Conservation (phyloP, 2,888 invertebrate genomes). For the Sarcophaga carnaria region DNA sequence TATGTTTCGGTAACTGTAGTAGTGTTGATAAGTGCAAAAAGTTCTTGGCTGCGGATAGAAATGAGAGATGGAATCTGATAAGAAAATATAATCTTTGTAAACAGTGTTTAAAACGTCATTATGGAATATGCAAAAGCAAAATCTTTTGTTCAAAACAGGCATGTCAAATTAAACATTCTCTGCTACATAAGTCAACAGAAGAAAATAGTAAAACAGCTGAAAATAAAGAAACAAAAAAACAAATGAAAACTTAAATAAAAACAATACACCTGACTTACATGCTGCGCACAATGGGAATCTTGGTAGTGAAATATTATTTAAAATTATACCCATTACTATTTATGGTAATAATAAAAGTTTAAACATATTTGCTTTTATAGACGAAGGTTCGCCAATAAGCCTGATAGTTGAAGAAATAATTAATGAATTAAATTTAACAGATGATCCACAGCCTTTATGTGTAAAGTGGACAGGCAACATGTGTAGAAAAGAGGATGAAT, state of each 20-base stretch:
- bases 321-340: constrained; percentile 19
- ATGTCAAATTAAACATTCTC: constrained; percentile 1
- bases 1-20: constrained; percentile 29
- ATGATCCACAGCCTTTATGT: no score
- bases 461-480: no score
- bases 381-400: no score
- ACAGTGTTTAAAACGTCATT: constrained; percentile 19
- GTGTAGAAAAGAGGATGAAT: no score
- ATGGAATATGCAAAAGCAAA: constrained; percentile 6
- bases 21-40: constrained; percentile 31
- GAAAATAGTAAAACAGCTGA: background rate
- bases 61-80: constrained; percentile 33
- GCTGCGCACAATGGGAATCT: constrained; percentile 18
- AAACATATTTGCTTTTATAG: no score
- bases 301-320: constrained; percentile 22
- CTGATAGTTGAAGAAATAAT: no score
- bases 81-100: constrained; percentile 24
- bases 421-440: no score
- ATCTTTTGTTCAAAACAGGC: background rate
- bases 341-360: background rate
- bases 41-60: constrained; percentile 29
- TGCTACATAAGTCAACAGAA: background rate
- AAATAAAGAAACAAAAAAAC: background rate
- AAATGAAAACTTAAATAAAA: background rate
- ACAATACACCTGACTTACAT: background rate